Evolutionary conservation across 2,113 vertebrate genomes (phyloP).

Genomic region (Hemichromis elongatus): DNA sequence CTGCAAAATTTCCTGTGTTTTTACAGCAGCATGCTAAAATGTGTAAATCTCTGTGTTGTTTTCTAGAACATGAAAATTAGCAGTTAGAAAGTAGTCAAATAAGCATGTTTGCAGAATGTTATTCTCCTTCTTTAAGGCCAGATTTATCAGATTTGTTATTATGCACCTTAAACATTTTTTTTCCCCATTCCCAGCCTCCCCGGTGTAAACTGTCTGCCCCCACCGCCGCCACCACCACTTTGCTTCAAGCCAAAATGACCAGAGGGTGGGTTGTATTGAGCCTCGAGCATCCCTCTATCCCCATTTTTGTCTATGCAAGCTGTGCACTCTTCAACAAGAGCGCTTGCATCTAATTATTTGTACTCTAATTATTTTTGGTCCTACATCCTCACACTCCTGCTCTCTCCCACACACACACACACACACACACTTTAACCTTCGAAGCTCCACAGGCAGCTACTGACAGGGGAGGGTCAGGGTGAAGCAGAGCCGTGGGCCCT

Average conservation of each 20-base stretch:
- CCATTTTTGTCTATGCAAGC: conserved; percentile 21
- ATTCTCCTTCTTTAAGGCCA: not conserved
- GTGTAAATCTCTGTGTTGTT: not conserved
- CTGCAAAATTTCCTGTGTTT: not conserved
- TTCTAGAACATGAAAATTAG: not conserved
- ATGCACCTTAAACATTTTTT: not conserved
- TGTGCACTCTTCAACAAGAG: conserved; percentile 45
- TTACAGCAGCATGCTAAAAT: not conserved
- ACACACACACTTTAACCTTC: conserved; percentile 33
- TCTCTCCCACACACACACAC: not conserved
- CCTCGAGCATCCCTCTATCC: conserved; percentile 8
- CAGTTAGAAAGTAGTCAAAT: not conserved
- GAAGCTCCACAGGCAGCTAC: conserved; percentile 39
- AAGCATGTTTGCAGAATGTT: not conserved
- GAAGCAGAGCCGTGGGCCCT: conserved; percentile 46
- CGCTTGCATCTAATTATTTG: conserved; percentile 63
- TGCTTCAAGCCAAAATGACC: not conserved
- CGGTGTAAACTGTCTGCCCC: not conserved
- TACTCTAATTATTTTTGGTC: conserved; percentile 69
- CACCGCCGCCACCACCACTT: not conserved
- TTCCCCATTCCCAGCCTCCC: not conserved
- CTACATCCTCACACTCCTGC: not conserved
- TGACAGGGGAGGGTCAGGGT: conserved; percentile 40
- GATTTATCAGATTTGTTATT: not conserved
- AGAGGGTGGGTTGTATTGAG: not conserved